Conservation (phyloP, 2,888 invertebrate species). For the Oscheius sp. region DNA sequence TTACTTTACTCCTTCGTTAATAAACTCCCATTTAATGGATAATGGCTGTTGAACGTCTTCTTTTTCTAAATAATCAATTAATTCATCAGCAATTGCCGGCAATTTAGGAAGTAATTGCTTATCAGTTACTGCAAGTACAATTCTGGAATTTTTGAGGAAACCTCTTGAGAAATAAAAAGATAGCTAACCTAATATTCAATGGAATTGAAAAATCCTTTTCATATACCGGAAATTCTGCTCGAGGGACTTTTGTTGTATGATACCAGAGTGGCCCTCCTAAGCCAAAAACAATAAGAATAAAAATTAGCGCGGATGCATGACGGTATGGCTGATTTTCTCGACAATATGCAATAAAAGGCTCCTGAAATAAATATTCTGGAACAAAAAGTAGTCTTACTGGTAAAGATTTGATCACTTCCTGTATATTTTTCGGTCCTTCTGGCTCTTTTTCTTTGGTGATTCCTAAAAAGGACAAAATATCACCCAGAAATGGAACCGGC, state of each 20-base stretch:
- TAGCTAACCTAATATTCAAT: conserved; percentile 13
- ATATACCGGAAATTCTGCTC: conserved; percentile 36
- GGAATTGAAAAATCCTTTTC: conserved; percentile 30
- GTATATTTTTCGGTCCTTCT: conserved; percentile 10
- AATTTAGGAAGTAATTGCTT: background rate
- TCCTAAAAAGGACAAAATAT: conserved; percentile 2
- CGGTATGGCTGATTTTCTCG: conserved; percentile 1
- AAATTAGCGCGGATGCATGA: conserved; percentile 37
- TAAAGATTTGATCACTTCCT: conserved; percentile 25
- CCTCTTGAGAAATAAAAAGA: background rate
- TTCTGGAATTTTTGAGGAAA: background rate
- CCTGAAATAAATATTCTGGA: background rate
- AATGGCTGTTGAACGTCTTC: conserved; percentile 23
- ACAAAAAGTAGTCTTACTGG: conserved; percentile 11
- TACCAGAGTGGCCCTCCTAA: conserved; percentile 60
- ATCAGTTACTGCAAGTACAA: conserved; percentile 9
- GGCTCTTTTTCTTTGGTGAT: background rate
- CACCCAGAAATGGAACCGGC: background rate
- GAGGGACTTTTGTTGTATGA: conserved; percentile 49
- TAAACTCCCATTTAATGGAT: conserved; percentile 11
- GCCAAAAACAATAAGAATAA: conserved; percentile 47
- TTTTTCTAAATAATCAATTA: conserved; percentile 1
- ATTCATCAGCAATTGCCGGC: background rate
- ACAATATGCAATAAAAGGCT: conserved; percentile 10
- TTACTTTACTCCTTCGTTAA: conserved; percentile 16